Evolutionary conservation across 2,113 vertebrate species (phyloP).

Genomic region (Egretta garzetta): DNA sequence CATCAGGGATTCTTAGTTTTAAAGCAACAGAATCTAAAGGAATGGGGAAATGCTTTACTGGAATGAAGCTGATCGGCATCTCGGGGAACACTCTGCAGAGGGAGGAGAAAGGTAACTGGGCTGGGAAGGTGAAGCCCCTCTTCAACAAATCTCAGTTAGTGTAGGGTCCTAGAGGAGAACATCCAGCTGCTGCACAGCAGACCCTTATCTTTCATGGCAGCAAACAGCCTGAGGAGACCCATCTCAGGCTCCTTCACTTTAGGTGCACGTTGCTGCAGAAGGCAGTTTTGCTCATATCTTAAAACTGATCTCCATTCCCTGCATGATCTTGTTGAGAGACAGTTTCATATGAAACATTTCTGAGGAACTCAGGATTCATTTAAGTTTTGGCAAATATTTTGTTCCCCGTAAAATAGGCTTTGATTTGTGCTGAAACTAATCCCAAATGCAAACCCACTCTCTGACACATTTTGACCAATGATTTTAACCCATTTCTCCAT

Average conservation of each 20-base stretch:
- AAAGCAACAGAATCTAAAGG: neutral
- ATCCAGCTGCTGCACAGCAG: neutral
- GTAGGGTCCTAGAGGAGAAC: neutral
- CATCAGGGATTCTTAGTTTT: neutral
- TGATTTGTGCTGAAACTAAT: neutral
- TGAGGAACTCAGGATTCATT: neutral
- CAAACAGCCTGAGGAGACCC: neutral
- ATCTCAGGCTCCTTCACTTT: rapidly evolving
- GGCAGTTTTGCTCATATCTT: neutral
- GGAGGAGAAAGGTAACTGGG: neutral
- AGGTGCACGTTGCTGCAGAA: neutral
- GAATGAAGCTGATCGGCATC: neutral
- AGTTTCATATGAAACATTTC: neutral
- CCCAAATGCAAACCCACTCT: neutral
- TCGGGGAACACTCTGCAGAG: neutral
- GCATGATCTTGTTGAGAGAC: neutral
- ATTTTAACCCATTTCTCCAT: neutral
- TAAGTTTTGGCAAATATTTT: neutral
- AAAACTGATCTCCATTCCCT: neutral
- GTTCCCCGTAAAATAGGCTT: neutral
- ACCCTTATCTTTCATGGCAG: neutral
- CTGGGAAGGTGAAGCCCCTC: neutral
- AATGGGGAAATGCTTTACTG: neutral
- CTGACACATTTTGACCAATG: neutral
- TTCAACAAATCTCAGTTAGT: neutral